phyloP scores from a whole-genome alignment of 2,797 vertebrate genomes.

The Graptemys geographica region DNA sequence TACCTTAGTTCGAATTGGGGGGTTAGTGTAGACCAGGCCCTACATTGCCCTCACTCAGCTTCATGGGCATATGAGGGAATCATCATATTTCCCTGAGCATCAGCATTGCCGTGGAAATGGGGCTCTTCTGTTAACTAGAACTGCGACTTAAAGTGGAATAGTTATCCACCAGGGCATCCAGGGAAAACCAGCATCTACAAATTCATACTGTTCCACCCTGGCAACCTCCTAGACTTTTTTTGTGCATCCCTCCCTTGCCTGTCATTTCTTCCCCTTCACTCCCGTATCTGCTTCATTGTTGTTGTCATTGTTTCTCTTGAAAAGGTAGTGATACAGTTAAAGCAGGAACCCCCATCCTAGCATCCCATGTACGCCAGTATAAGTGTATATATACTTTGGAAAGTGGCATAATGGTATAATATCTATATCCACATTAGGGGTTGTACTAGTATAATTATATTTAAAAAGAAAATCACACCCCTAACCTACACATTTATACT shows the following conservation, averaged over 20 bases:
- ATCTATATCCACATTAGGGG: background rate
- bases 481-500: rapidly evolving
- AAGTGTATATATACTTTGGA: background rate
- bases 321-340: background rate
- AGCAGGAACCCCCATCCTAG: background rate
- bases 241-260: background rate
- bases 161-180: background rate
- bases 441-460: background rate
- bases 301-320: background rate
- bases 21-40: too few species aligned
- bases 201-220: background rate
- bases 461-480: rapidly evolving
- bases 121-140: background rate
- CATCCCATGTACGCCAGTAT: background rate
- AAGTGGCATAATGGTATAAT: background rate
- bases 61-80: background rate
- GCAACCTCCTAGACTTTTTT: background rate
- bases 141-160: background rate
- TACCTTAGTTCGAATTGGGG: too few species aligned
- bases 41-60: background rate
- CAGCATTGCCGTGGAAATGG: background rate
- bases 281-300: background rate
- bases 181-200: background rate
- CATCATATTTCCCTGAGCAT: background rate
- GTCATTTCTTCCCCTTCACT: background rate